Conservation (phyloP, 2,888 invertebrate species). For the Tridacna crocea region DNA sequence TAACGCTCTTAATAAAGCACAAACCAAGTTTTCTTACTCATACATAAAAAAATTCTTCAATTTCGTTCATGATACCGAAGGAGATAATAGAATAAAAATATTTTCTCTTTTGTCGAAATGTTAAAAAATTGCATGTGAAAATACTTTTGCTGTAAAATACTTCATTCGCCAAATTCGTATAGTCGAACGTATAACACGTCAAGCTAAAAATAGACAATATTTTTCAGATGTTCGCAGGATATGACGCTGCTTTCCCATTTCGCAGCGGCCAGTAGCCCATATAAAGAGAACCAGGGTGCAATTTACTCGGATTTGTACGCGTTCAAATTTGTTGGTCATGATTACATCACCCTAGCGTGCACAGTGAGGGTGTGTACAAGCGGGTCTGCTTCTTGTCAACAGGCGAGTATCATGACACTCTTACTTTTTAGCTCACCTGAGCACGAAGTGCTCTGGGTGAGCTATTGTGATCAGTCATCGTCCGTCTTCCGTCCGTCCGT, state of each 20-base stretch:
- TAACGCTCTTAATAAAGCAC: no score
- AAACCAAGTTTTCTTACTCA: no score
- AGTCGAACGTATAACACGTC: no score
- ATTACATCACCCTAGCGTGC: slow-evolving; percentile 19
- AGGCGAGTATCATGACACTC: not conserved
- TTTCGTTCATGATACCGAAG: no score
- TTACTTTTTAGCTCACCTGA: not conserved
- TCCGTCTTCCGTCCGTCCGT: not conserved
- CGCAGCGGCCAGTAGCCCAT: not conserved
- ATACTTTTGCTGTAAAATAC: no score
- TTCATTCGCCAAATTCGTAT: no score
- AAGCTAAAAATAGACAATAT: no score
- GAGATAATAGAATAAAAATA: no score
- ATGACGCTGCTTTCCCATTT: slow-evolving; percentile 1
- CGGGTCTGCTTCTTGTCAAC: not conserved
- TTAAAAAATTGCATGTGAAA: no score
- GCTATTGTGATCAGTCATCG: not conserved
- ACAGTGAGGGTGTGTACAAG: not conserved
- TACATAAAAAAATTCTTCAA: no score
- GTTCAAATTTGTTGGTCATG: slow-evolving; percentile 2
- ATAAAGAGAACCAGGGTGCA: not conserved
- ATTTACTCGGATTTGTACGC: not conserved
- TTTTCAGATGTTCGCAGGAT: slow-evolving; percentile 5
- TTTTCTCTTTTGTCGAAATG: no score
- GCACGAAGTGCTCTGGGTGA: no score